A percentile compares a stretch with the other conserved stretches of the same genome.
These are phyloP conservation scores for Sarcophaga peregrina DNA, from an alignment of 1,140 invertebrate genomes.

Conservation along the genomic window DNA sequence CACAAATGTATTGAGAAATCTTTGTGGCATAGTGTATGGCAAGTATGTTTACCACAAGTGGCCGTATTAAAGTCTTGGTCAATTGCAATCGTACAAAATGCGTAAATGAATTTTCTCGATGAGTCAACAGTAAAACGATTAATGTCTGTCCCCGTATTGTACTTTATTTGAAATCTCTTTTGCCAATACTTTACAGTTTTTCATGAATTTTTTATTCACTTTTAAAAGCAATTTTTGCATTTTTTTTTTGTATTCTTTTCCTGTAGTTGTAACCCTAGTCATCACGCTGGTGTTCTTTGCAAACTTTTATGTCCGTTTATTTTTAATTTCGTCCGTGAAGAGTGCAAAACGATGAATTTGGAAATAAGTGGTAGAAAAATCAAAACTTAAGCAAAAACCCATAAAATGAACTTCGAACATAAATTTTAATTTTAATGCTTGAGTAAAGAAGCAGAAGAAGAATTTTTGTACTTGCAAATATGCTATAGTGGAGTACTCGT, in stretches of 20 bases:
- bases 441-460: too few relatives aligned
- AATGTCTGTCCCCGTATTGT: background rate
- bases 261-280: background rate
- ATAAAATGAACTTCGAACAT: slow-evolving; percentile 25
- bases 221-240: background rate
- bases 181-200: background rate
- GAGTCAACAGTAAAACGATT: background rate
- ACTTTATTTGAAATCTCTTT: background rate
- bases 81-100: background rate
- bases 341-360: slow-evolving; percentile 1
- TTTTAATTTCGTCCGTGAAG: slow-evolving; percentile 2
- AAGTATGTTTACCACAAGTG: background rate
- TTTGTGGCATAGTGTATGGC: too few relatives aligned
- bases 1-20: too few relatives aligned
- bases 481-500: too few relatives aligned
- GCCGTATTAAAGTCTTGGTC: background rate
- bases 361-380: background rate
- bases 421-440: slow-evolving; percentile 26
- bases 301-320: background rate
- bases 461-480: too few relatives aligned
- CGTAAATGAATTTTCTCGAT: background rate
- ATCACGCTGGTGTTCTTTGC: background rate
- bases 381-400: background rate
- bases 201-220: background rate
- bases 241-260: background rate